Evolutionary conservation across 2,113 vertebrate genomes (phyloP).

Genomic region (Tachysurus vachellii): DNA sequence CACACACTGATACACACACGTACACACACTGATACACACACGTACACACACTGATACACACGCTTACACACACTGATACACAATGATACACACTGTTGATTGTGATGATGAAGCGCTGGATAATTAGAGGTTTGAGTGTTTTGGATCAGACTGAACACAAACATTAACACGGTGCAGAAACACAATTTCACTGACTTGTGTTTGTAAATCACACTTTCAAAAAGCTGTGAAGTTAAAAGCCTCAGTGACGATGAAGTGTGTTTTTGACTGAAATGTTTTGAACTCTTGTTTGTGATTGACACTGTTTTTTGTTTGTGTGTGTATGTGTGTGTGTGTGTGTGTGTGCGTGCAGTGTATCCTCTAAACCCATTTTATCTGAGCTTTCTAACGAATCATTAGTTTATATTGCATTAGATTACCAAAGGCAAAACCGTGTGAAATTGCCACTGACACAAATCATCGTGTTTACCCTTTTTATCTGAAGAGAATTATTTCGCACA

Average conservation of each 20-base stretch:
- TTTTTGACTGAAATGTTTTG: neutral
- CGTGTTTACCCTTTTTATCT: neutral
- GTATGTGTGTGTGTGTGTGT: neutral
- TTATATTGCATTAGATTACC: neutral
- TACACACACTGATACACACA: no score
- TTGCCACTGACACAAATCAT: neutral
- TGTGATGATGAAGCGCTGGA: neutral
- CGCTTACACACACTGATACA: no score
- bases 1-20: no score
- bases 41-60: no score
- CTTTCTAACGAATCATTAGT: neutral
- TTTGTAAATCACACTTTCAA: neutral
- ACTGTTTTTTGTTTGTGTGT: neutral
- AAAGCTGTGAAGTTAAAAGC: neutral
- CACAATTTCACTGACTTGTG: neutral
- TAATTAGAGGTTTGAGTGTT: neutral
- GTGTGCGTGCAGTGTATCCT: neutral
- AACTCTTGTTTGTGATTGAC: neutral
- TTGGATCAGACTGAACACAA: neutral
- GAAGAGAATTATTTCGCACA: neutral
- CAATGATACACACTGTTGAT: neutral
- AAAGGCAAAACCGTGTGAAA: neutral
- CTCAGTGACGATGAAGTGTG: neutral
- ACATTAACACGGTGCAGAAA: no score
- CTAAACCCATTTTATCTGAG: neutral